Evolutionary conservation across 2,113 vertebrate genomes (phyloP).

Genomic region (Heteronetta atricapilla): DNA sequence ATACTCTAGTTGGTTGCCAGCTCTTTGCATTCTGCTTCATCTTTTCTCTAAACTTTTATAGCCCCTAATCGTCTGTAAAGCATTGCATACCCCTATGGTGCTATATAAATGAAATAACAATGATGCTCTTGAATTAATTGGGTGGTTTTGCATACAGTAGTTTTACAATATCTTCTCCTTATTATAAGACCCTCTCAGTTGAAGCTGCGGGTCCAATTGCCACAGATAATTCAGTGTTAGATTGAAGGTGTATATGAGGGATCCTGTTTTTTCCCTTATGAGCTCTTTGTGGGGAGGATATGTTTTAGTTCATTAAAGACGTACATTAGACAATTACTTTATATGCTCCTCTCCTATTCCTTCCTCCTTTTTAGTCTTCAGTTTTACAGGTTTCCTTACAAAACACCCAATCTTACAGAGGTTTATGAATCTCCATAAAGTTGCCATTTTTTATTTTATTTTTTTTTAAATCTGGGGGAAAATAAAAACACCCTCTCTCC

Average conservation of each 20-base stretch:
- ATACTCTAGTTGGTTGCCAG: constrained; percentile 1
- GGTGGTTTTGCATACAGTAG: constrained; percentile 34
- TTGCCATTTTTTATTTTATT: not conserved
- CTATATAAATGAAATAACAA: constrained; percentile 61
- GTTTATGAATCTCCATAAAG: not conserved
- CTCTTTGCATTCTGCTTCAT: constrained; percentile 37
- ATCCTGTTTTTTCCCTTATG: constrained; percentile 20
- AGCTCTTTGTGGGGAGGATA: constrained; percentile 48
- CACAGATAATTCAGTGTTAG: constrained; percentile 38
- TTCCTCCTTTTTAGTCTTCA: not conserved
- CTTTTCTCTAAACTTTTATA: constrained; percentile 64
- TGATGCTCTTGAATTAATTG: constrained; percentile 65
- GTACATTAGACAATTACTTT: constrained; percentile 59
- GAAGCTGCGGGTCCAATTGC: constrained; percentile 29
- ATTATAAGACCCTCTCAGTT: constrained; percentile 13
- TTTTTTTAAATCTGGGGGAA: no score
- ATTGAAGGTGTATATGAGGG: not conserved
- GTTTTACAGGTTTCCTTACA: constrained; percentile 23
- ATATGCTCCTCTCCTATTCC: not conserved
- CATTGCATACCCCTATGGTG: constrained; percentile 45
- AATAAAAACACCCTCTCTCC: not conserved
- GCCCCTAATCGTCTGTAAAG: constrained; percentile 62
- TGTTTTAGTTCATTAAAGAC: constrained; percentile 70
- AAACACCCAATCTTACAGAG: not conserved
- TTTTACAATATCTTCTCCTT: constrained; percentile 8